Evolutionary conservation across 2,797 vertebrate species (phyloP).

Genomic region (Synanceia verrucosa): DNA sequence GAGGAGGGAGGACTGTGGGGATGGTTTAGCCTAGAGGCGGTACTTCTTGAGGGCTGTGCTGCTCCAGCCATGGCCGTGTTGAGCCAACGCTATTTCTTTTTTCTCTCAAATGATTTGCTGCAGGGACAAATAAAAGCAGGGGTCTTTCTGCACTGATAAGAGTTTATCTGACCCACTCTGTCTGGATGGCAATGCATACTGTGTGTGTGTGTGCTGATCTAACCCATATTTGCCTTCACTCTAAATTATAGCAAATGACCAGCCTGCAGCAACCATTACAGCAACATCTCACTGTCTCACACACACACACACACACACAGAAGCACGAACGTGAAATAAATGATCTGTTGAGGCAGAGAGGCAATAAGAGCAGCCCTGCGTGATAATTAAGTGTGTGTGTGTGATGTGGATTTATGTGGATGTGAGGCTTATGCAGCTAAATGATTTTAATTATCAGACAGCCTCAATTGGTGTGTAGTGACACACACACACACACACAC

Average conservation of each 20-base stretch:
- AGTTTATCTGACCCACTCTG: conserved; percentile 74
- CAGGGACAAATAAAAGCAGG: conserved; percentile 73
- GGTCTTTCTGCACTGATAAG: conserved; percentile 72
- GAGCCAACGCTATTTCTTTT: conserved; percentile 33
- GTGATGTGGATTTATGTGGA: conserved; percentile 75
- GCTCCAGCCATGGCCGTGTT: conserved; percentile 61
- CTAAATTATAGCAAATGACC: conserved; percentile 81
- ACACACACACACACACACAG: conserved; percentile 55
- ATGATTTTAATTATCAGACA: conserved; percentile 77
- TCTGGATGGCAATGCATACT: conserved; percentile 33
- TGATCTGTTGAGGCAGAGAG: conserved; percentile 73
- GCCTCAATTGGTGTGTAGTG: conserved; percentile 57
- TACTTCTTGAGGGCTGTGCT: conserved; percentile 54
- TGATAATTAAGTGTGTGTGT: conserved; percentile 68
- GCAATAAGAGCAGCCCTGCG: conserved; percentile 74
- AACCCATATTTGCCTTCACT: conserved; percentile 76
- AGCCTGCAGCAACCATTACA: conserved; percentile 79
- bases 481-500: conserved; percentile 21
- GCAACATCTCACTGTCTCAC: conserved; percentile 62
- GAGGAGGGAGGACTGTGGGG: conserved; percentile 37
- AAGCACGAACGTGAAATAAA: conserved; percentile 75
- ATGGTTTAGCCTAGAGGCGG: conserved; percentile 51
- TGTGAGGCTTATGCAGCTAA: conserved; percentile 69
- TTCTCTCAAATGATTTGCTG: conserved; percentile 70
- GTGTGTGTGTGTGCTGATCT: conserved; percentile 50